A percentile compares a stretch with the other conserved stretches of the same genome.
These are phyloP conservation scores for Euphydryas editha DNA, from an alignment of 2,888 invertebrate genomes.

Conservation along the genomic window DNA sequence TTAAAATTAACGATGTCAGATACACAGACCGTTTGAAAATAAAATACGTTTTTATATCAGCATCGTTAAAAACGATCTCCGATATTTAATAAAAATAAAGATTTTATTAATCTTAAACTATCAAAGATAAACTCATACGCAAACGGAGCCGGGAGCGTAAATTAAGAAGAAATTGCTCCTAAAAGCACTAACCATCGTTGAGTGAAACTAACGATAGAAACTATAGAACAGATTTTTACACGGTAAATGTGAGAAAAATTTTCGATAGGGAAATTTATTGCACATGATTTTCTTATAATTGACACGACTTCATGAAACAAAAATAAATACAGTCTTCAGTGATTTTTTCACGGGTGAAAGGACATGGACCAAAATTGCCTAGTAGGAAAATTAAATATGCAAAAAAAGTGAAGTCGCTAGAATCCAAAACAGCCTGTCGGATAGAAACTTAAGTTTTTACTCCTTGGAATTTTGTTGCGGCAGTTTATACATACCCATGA, in stretches of 20 bases:
- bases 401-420: no score
- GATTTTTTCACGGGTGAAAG: no score
- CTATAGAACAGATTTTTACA: background rate
- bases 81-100: slow-evolving; percentile 7
- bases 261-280: slow-evolving; percentile 10
- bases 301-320: slow-evolving; percentile 5
- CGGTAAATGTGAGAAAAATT: slow-evolving; percentile 6
- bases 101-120: slow-evolving; percentile 10
- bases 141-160: slow-evolving; percentile 15
- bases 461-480: no score
- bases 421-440: no score
- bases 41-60: background rate
- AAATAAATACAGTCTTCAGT: no score
- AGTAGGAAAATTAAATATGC: no score
- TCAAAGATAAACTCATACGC: slow-evolving; percentile 9
- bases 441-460: no score
- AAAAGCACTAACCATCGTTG: slow-evolving; percentile 10
- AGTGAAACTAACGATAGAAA: slow-evolving; percentile 23
- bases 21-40: background rate
- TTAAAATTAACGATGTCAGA: no score
- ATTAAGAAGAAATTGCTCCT: slow-evolving; percentile 28
- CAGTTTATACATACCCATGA: no score
- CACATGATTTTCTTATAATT: slow-evolving; percentile 9
- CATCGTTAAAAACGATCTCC: background rate
- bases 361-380: no score